Percentiles rank a stretch among this genome's conserved stretches.
Evolutionary conservation across 2,113 vertebrate species (phyloP).

Genomic region (Tympanuchus pallidicinctus): DNA sequence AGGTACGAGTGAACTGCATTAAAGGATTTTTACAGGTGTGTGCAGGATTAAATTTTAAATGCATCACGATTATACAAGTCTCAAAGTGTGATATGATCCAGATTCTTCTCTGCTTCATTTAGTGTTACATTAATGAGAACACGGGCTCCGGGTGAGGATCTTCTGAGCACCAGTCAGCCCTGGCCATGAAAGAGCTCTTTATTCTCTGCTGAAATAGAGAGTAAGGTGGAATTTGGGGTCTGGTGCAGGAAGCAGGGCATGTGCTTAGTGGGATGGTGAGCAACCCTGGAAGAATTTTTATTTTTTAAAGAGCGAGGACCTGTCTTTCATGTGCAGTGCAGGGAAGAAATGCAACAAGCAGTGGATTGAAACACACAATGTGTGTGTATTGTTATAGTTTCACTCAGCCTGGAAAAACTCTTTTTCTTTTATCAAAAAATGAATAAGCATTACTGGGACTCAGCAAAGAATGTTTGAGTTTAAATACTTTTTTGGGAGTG

Average conservation of each 20-base stretch:
- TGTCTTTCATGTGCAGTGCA: not conserved
- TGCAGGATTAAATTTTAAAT: not conserved
- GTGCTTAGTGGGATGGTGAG: not conserved
- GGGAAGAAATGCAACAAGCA: not conserved
- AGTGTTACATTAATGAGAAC: not conserved
- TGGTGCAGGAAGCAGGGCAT: not conserved
- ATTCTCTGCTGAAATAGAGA: not conserved
- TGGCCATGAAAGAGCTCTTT: constrained; percentile 7
- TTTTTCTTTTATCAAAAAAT: not conserved
- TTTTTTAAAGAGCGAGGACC: not conserved
- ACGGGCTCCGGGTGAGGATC: not conserved
- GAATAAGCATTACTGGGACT: not conserved
- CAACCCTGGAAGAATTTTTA: not conserved
- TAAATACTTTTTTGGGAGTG: not conserved
- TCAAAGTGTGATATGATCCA: constrained; percentile 33
- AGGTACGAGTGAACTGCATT: not conserved
- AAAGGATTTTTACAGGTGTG: not conserved
- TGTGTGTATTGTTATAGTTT: not conserved
- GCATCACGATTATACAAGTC: not conserved
- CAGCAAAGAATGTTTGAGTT: not conserved
- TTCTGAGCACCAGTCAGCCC: not conserved
- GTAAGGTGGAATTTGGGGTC: not conserved
- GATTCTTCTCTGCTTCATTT: constrained; percentile 27
- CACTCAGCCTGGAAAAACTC: not conserved
- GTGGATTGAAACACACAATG: not conserved